phyloP scores from a whole-genome alignment of 2,797 vertebrate genomes.

The Calcarius lapponicus region DNA sequence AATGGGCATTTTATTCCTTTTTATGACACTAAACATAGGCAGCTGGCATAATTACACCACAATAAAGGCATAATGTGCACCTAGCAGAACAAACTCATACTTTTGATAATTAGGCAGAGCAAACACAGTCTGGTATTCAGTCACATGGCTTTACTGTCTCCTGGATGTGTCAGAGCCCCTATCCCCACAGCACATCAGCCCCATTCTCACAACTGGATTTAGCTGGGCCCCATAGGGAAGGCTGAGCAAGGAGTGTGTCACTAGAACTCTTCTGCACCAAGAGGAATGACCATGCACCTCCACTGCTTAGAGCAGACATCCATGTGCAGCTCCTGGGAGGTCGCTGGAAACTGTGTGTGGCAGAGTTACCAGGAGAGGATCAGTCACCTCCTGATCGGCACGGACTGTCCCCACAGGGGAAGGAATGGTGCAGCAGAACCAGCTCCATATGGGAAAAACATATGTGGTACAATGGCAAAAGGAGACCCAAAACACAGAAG shows the following conservation, averaged over 20 bases:
- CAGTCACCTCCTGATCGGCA: neutral
- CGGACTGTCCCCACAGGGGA: neutral
- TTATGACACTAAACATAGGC: constrained; percentile 87
- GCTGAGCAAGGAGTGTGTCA: neutral
- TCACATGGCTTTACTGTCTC: constrained; percentile 57
- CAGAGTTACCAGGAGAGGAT: neutral
- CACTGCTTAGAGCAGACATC: neutral
- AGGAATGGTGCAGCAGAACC: neutral
- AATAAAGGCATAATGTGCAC: constrained; percentile 86
- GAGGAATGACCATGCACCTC: neutral
- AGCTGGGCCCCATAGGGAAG: neutral
- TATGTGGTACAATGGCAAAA: neutral
- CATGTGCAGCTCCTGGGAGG: neutral
- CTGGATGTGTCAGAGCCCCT: constrained; percentile 55
- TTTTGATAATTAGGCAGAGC: constrained; percentile 85
- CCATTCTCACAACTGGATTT: neutral
- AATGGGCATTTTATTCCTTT: constrained; percentile 87
- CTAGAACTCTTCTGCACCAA: neutral
- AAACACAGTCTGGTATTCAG: constrained; percentile 80
- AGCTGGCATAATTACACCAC: constrained; percentile 84
- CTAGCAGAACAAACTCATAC: constrained; percentile 85
- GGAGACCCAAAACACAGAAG: neutral
- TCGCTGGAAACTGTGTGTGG: fast-evolving
- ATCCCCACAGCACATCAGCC: neutral
- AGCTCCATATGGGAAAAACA: neutral